These are phyloP conservation scores for Acrocephalus scirpaceus DNA, from an alignment of 2,797 vertebrate species.

Conservation along the genomic window DNA sequence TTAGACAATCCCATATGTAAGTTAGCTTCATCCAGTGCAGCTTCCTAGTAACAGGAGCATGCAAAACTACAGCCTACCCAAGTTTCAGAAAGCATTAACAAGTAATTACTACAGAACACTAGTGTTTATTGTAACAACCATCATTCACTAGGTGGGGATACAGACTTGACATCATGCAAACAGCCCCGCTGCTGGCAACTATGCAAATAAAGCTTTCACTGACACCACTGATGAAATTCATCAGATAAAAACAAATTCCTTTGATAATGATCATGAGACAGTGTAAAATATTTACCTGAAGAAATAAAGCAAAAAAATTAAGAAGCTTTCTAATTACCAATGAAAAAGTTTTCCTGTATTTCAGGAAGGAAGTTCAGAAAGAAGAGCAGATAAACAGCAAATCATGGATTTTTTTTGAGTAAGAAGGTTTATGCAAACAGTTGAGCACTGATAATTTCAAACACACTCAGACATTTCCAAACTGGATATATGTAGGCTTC, in stretches of 20 bases:
- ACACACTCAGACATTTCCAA: neutral
- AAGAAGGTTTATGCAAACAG: neutral
- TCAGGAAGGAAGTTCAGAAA: neutral
- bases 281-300: neutral
- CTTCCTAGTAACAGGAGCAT: neutral
- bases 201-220: neutral
- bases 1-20: neutral
- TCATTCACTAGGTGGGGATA: neutral
- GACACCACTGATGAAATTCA: neutral
- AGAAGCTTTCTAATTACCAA: neutral
- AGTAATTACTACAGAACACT: neutral
- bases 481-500: neutral
- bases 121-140: neutral
- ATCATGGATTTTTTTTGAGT: neutral
- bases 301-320: neutral
- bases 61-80: neutral
- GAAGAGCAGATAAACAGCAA: neutral
- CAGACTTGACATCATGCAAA: neutral
- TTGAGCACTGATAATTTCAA: neutral
- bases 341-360: neutral
- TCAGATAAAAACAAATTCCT: neutral
- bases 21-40: neutral
- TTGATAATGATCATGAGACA: neutral
- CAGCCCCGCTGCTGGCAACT: neutral
- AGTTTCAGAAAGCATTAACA: neutral